phyloP scores from a whole-genome alignment of 2,113 vertebrate species.

The Uria aalge region DNA sequence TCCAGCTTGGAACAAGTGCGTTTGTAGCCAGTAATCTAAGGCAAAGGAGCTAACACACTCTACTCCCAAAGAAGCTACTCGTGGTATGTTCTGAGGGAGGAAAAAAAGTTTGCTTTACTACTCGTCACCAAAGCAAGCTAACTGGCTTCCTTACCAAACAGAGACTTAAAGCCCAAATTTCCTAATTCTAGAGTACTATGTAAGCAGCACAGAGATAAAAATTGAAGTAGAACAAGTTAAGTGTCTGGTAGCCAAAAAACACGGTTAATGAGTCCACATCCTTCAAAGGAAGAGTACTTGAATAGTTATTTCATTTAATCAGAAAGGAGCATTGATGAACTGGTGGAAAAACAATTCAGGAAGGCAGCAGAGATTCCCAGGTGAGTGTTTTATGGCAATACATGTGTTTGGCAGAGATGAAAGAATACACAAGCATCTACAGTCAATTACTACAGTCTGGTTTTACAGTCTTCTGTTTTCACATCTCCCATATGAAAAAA shows the following conservation, averaged over 20 bases:
- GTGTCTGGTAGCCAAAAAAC: not conserved
- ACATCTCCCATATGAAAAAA: not conserved
- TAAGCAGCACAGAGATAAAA: not conserved
- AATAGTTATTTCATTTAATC: not conserved
- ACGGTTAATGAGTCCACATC: not conserved
- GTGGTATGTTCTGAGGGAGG: slow-evolving; percentile 81
- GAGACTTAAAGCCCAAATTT: not conserved
- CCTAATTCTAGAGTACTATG: not conserved
- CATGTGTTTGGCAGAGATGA: not conserved
- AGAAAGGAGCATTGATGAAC: not conserved
- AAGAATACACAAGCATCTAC: not conserved
- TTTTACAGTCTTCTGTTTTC: not conserved
- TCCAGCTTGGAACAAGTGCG: slow-evolving; percentile 93
- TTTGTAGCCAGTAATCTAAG: slow-evolving; percentile 95
- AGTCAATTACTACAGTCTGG: not conserved
- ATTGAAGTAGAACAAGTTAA: not conserved
- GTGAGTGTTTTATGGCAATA: not conserved
- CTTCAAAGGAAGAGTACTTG: not conserved
- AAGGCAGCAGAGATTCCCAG: not conserved
- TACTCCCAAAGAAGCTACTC: slow-evolving; percentile 87
- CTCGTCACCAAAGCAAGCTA: not conserved
- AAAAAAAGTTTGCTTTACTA: not conserved
- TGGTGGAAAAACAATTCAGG: not conserved
- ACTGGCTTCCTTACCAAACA: not conserved
- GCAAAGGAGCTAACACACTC: slow-evolving; percentile 96